Evolutionary conservation across 2,888 invertebrate species (phyloP).

Genomic region (Nomada ruficornis): DNA sequence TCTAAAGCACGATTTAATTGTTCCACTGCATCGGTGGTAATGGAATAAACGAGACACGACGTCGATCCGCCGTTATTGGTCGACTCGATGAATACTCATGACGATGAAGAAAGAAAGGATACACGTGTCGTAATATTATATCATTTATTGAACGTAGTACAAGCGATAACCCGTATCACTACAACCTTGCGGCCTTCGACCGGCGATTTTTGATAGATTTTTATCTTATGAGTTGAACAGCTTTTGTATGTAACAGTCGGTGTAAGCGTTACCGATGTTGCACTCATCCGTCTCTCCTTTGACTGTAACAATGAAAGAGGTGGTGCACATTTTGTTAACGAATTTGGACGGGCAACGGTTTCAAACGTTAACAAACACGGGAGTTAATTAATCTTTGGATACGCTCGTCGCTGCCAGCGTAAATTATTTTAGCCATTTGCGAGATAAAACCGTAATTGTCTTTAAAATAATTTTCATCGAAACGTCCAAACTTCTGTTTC

Average conservation of each 20-base stretch:
- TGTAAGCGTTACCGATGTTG: slow-evolving; percentile 36
- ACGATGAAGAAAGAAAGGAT: background rate
- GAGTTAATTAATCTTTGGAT: background rate
- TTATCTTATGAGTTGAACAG: slow-evolving; percentile 4
- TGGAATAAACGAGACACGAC: background rate
- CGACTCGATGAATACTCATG: background rate
- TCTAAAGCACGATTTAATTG: background rate
- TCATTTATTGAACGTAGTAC: slow-evolving; percentile 25
- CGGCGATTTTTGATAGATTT: background rate
- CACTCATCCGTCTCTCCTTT: slow-evolving; percentile 38
- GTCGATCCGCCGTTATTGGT: background rate
- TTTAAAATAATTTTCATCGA: too few species aligned
- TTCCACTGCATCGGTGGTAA: background rate
- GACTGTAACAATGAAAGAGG: slow-evolving; percentile 20
- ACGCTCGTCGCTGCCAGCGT: too few species aligned
- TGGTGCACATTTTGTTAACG: background rate
- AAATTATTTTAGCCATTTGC: background rate
- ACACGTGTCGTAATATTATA: slow-evolving; percentile 1
- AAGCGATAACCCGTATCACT: background rate
- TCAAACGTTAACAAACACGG: background rate
- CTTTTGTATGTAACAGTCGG: slow-evolving; percentile 48
- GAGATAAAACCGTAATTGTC: too few species aligned
- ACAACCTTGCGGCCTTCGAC: slow-evolving; percentile 10
- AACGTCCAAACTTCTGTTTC: too few species aligned
- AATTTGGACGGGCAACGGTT: background rate